Evolutionary conservation across 2,888 invertebrate species (phyloP), one percentile per base, ranked within the genome.

Genomic region (Vesta saturnalis): DNA sequence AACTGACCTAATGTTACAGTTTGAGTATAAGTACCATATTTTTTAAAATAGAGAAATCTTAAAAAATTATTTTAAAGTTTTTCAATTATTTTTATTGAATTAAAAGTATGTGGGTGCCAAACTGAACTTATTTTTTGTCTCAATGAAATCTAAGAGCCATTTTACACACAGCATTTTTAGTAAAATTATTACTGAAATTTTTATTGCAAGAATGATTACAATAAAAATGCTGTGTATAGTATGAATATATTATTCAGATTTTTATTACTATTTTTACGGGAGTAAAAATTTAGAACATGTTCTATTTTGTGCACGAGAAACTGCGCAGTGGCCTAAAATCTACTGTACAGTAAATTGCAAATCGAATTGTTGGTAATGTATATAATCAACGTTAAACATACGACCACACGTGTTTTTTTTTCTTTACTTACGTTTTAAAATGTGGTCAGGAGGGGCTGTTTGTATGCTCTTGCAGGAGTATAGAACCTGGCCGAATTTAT

Each of bases 161-260:
- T 43, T 43, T 43, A 43, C 43, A 43, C 43, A 43, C 43, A 43
- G 43, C 43, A 43, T 43, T 43, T 43, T 43, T n/a, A 43, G 43
- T 43, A 43, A 43, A 43, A 43, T 43, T 43, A 43, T 43, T 43
- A 43, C n/a, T 43, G 43, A 43, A 43, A 43, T 43, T 43, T 43
- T 43, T 43, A 43, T 43, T 43, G 43, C 10, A 2, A 43, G 43
- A 43, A 43, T 43, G 14, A 43, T 43, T 43, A 43, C 43, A 43
- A 43, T 43, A 43, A 43, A 43, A 43, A 43, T 43, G 43, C 43
- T 43, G 43, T 43, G 43, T 43, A 43, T 43, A 43, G 10, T 43
- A 43, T 12, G n/a, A 43, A 43, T 43, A 43, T 43, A 5, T 43
- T 43, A 43, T 12, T 43, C 43, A 43, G 43, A 43, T 43, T 43